A percentile compares a stretch with the other conserved stretches of the same genome.
These are phyloP conservation scores for Phocoena sinus DNA, from an alignment of 2,113 vertebrate species.

Conservation along the genomic window DNA sequence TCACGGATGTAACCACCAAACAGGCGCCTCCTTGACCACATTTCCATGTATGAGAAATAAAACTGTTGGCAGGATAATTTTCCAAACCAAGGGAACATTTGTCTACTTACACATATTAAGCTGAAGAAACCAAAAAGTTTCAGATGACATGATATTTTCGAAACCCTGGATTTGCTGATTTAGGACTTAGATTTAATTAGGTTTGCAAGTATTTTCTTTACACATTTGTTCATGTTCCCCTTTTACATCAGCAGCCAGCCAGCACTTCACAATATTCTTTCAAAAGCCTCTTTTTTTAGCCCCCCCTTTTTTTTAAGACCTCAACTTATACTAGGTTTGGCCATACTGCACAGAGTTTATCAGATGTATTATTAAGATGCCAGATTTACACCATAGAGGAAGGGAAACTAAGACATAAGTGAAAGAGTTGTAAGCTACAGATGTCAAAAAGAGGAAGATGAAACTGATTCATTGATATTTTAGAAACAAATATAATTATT, in stretches of 20 bases:
- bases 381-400: neutral
- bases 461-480: neutral
- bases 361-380: neutral
- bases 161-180: conserved; percentile 51
- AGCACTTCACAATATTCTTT: neutral
- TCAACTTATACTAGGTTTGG: neutral
- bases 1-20: neutral
- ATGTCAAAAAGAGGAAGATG: conserved; percentile 27
- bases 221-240: neutral
- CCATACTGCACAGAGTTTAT: neutral
- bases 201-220: conserved; percentile 10
- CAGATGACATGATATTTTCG: conserved; percentile 36
- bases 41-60: neutral
- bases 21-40: conserved; percentile 2
- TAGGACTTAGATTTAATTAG: neutral
- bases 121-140: conserved; percentile 43
- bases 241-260: neutral
- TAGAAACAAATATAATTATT: conserved; percentile 4
- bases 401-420: conserved; percentile 13
- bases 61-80: conserved; percentile 32
- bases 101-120: conserved; percentile 28
- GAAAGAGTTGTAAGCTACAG: neutral
- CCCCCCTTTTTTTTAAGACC: neutral
- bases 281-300: neutral
- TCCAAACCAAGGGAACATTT: conserved; percentile 41